A percentile compares a stretch with the other conserved stretches of the same genome.
Evolutionary conservation across 1,140 invertebrate genomes (phyloP).

Genomic region (Formica selysi): DNA sequence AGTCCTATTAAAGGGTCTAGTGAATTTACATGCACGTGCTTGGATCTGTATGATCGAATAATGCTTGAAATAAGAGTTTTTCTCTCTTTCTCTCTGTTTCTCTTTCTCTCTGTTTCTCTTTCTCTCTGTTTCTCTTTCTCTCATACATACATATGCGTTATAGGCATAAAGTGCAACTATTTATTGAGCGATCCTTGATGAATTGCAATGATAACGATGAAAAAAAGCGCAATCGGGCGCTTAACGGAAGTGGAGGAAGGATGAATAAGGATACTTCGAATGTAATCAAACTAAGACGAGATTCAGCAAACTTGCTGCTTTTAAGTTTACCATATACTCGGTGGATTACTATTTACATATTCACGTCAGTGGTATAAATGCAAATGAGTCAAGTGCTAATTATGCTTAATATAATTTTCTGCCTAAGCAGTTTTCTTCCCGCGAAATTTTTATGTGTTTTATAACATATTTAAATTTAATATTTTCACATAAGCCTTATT

Average conservation of each 20-base stretch:
- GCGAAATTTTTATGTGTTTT: slow-evolving; percentile 1
- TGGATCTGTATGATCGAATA: slow-evolving; percentile 33
- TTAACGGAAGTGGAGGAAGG: not conserved
- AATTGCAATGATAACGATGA: slow-evolving; percentile 25
- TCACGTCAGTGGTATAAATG: not conserved
- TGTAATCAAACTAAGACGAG: not conserved
- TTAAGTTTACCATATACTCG: not conserved
- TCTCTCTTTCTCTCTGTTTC: not conserved
- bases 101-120: not conserved
- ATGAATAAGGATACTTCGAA: slow-evolving; percentile 1
- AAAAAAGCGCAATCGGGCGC: not conserved
- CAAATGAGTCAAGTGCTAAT: not conserved
- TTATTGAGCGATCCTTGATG: slow-evolving; percentile 10
- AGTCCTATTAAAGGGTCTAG: slow-evolving; percentile 27
- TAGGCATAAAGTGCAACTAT: not conserved
- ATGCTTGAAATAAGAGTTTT: slow-evolving; percentile 45
- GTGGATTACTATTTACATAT: slow-evolving; percentile 22
- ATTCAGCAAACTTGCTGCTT: slow-evolving; percentile 1
- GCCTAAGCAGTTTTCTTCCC: not conserved
- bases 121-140: not conserved
- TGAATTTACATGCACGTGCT: slow-evolving; percentile 31
- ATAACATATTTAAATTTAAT: not conserved
- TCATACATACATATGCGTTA: not conserved
- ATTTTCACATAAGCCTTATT: not conserved
- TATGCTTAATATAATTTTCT: not conserved